phyloP scores from a whole-genome alignment of 2,797 vertebrate genomes.

The Glyptemys insculpta region DNA sequence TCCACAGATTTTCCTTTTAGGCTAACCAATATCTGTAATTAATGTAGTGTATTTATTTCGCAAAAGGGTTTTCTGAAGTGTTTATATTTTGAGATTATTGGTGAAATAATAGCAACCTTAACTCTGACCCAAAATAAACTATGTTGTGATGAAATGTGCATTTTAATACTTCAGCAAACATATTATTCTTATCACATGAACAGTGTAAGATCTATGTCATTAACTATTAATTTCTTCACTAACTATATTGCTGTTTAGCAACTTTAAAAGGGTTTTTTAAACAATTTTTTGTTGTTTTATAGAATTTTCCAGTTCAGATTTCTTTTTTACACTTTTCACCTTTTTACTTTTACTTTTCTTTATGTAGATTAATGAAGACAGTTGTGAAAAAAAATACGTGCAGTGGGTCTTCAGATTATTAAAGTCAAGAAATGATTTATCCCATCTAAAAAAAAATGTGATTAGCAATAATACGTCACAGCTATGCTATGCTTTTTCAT shows the following conservation, averaged over 20 bases:
- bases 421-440: background rate
- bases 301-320: background rate
- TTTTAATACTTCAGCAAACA: background rate
- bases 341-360: background rate
- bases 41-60: constrained; percentile 52
- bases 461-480: background rate
- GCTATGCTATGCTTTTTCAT: background rate
- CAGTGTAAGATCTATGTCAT: background rate
- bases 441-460: background rate
- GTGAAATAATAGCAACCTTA: background rate
- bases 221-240: background rate
- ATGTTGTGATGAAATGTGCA: background rate
- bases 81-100: constrained; percentile 32
- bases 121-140: too few relatives aligned
- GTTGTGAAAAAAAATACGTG: background rate
- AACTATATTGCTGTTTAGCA: background rate
- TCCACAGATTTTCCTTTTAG: constrained; percentile 44
- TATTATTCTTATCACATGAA: background rate
- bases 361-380: background rate
- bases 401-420: background rate
- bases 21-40: constrained; percentile 57
- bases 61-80: background rate
- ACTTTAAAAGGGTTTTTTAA: background rate
- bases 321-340: background rate
- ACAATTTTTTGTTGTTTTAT: background rate